Evolutionary conservation across 64 coral and sea anemone species (phyloP).

Genomic region (Catalaphyllia jardinei): DNA sequence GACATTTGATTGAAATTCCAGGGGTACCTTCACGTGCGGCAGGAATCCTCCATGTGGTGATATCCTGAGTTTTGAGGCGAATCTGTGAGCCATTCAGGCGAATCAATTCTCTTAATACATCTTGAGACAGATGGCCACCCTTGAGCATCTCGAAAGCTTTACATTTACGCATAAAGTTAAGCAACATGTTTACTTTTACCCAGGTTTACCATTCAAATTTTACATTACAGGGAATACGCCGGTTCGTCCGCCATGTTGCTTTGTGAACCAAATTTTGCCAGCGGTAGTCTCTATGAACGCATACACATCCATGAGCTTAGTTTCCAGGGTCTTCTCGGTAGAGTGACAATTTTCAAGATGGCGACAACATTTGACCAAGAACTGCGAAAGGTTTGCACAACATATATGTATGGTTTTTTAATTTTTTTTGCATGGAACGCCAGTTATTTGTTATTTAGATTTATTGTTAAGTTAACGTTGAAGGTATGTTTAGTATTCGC

Average conservation of each 20-base stretch:
- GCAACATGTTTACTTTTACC: neutral
- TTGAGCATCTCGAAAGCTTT: neutral
- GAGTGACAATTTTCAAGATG: conserved; percentile 63
- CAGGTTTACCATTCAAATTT: neutral
- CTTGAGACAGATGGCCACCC: neutral
- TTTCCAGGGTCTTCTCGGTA: neutral
- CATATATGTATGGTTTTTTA: neutral
- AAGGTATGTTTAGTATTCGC: too few species aligned
- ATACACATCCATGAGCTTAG: neutral
- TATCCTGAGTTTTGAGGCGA: conserved; percentile 11
- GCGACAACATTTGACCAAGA: conserved; percentile 88
- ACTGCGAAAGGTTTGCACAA: conserved; percentile 69
- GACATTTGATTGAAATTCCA: conserved; percentile 19
- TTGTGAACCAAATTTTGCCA: neutral
- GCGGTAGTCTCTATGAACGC: neutral
- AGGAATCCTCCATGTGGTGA: neutral
- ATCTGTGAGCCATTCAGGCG: neutral
- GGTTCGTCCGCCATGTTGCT: neutral
- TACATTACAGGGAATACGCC: too few species aligned
- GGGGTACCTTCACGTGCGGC: neutral
- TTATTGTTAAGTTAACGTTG: neutral
- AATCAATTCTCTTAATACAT: neutral
- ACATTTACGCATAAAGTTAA: neutral
- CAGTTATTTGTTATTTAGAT: neutral
- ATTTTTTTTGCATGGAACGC: neutral